A percentile compares a stretch with the other conserved stretches of the same genome.
Conservation (phyloP, 2,797 vertebrate species). For the Mionectes olivaceus region DNA sequence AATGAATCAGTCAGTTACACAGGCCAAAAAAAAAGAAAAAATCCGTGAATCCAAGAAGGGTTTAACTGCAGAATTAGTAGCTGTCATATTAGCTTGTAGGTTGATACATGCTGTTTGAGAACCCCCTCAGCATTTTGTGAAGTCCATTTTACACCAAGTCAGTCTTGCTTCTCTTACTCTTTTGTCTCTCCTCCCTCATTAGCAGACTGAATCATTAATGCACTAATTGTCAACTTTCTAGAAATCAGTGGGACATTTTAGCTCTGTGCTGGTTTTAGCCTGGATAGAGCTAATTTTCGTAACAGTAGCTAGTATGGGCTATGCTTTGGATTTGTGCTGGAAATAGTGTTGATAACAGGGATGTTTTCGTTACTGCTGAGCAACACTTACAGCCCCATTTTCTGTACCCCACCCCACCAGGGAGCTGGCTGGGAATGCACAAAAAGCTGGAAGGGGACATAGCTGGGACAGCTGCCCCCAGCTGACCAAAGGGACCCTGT, state of each 20-base stretch:
- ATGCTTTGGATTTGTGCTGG: background rate
- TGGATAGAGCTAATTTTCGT: background rate
- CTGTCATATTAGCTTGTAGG: background rate
- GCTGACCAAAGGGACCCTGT: background rate
- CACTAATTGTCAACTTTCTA: background rate
- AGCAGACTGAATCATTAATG: background rate
- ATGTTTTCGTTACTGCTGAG: background rate
- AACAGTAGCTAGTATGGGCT: accelerated
- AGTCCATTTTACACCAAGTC: background rate
- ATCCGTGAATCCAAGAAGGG: background rate
- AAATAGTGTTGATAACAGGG: background rate
- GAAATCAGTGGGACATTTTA: background rate
- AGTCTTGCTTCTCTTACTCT: background rate
- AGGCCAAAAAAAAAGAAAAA: background rate
- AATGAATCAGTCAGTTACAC: background rate
- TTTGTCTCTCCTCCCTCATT: background rate
- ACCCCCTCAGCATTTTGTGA: background rate
- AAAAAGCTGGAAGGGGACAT: background rate
- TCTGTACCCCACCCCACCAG: background rate
- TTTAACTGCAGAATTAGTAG: background rate
- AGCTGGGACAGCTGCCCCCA: background rate
- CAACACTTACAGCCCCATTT: background rate
- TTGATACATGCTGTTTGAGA: background rate
- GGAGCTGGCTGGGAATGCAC: background rate
- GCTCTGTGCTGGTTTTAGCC: background rate